These are phyloP conservation scores for Bathynomus jamesi DNA, from an alignment of 1,140 invertebrate species.

Conservation along the genomic window DNA sequence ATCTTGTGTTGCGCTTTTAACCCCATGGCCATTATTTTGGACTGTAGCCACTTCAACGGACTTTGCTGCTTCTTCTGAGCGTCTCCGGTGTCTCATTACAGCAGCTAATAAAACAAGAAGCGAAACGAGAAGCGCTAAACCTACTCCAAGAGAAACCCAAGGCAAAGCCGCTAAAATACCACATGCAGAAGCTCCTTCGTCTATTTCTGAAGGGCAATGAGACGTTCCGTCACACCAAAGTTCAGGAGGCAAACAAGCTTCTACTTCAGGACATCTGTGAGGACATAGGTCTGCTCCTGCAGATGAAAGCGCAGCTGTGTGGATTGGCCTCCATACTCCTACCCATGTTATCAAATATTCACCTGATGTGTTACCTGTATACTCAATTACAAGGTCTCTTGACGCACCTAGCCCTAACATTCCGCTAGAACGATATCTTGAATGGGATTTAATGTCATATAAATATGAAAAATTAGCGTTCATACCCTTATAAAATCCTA, in stretches of 20 bases:
- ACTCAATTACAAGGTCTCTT: conserved; percentile 32
- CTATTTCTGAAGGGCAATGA: conserved; percentile 39
- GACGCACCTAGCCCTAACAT: neutral
- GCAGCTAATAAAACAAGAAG: conserved; percentile 29
- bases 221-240: conserved; percentile 48
- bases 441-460: neutral
- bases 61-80: neutral
- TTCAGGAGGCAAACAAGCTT: conserved; percentile 52
- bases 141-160: conserved; percentile 31
- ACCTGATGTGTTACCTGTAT: conserved; percentile 22
- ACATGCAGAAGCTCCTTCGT: conserved; percentile 32
- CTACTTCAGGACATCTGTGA: conserved; percentile 41
- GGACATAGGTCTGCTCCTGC: conserved; percentile 32
- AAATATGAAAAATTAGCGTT: neutral
- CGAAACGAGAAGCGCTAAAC: conserved; percentile 21
- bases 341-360: conserved; percentile 28
- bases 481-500: neutral
- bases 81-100: conserved; percentile 26
- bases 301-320: conserved; percentile 32
- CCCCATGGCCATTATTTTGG: conserved; percentile 30
- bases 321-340: conserved; percentile 34
- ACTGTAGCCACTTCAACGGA: conserved; percentile 9
- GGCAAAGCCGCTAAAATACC: conserved; percentile 33
- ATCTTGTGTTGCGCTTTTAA: conserved; percentile 36
- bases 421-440: neutral